Evolutionary conservation across 2,113 vertebrate species (phyloP), one percentile per base, ranked within the genome.

Genomic region (Odocoileus hemionus): DNA sequence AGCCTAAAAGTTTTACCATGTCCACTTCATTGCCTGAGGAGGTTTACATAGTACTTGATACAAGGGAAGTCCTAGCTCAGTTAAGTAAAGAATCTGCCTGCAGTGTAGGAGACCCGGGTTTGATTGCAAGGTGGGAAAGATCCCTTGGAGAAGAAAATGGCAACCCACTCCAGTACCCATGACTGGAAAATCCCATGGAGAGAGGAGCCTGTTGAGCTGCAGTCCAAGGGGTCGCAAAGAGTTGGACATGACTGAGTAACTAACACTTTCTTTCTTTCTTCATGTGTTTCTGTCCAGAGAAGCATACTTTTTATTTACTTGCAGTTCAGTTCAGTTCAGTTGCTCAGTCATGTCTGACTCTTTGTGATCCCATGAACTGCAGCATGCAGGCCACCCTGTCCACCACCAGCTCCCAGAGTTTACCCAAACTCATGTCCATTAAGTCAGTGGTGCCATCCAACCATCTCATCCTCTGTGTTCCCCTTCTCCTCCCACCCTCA

Each of bases 281-380:
- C 67, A 23, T 23, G 2, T 84, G 4, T 13, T 43, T 7, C 57
- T 50, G 28, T 1, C 23, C 28, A 85, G 23, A 78, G n/a, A 94
- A 52, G 36, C 3, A 64, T 11, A 30, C 7, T 30, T 58, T 84
- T 70, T 33, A n/a, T 36, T 19, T 92, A 28, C 43, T 90, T 10
- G 86, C 15, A 67, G 30, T 36, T 21, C 8, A 36, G 64, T 70
- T 70, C n/a, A 70, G 70, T 43, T 43, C 36, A 74, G 36, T 39
- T 1, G 1, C 36, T 74, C n/a, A 74, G 36, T 14, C 6, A 1
- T 74, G 70, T 74, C 67, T 13, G 36, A 74, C 10, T 3, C 21
- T 39, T 74, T 39, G 11, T 0, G 1, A 43, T 11, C 0, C 67
- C 19, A 39, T 43, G 11, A 25, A 25, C 36, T 1, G 0, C 21